Evolutionary conservation across 1,140 invertebrate species (phyloP).

Genomic region (Drosophila elegans): DNA sequence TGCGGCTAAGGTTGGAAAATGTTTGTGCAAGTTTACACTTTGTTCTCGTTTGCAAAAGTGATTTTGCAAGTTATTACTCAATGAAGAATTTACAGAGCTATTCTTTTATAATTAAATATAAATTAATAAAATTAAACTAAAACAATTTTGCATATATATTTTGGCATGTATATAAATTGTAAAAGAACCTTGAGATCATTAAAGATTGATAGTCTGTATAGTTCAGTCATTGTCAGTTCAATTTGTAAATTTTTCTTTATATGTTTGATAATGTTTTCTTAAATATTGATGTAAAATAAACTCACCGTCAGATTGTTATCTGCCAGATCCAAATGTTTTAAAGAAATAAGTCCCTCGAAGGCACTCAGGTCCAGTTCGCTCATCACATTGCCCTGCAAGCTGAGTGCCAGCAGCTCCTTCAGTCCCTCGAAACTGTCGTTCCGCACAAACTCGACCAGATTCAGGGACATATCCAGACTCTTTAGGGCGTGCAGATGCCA

Average conservation of each 20-base stretch:
- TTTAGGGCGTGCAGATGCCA: slow-evolving; percentile 88
- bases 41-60: slow-evolving; percentile 8
- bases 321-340: slow-evolving; percentile 91
- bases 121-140: no score
- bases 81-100: neutral
- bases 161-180: no score
- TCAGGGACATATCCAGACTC: slow-evolving; percentile 89
- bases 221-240: no score
- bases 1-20: slow-evolving; percentile 9
- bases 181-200: no score
- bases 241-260: no score
- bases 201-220: no score
- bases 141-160: no score
- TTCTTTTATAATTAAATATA: no score
- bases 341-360: slow-evolving; percentile 88
- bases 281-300: neutral
- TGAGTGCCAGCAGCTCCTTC: slow-evolving; percentile 88
- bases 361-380: slow-evolving; percentile 88
- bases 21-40: slow-evolving; percentile 36
- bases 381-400: slow-evolving; percentile 90
- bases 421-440: slow-evolving; percentile 89
- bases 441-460: slow-evolving; percentile 89
- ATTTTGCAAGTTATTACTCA: slow-evolving; percentile 9
- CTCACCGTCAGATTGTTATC: slow-evolving; percentile 91
- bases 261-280: no score